Evolutionary conservation across 2,888 invertebrate genomes (phyloP), one percentile per base, ranked within the genome.

Genomic region (Eretmocerus hayati): DNA sequence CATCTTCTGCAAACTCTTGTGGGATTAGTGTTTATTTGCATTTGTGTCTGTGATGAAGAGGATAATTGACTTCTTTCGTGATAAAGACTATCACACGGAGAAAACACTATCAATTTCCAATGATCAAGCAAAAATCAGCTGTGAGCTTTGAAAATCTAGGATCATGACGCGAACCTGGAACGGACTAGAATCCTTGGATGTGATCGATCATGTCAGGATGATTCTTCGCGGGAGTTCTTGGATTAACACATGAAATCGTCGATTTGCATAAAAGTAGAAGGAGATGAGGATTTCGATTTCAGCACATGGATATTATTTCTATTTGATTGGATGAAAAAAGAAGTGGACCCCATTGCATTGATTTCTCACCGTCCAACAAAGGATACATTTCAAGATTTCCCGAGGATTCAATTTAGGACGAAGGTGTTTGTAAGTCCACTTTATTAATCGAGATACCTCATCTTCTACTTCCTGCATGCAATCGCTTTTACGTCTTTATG

Each of bases 361-460:
- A 15, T 48, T 48, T 41, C 46, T 44, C 26, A 6, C 52, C 44
- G 20, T 39, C 52, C 23, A 46, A 48, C 45, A 35, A 38, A 39
- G 47, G 52, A 49, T 46, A 42, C 44, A 13, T 38, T 47, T 33
- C 41, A 52, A 48, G 51, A 48, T 48, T 48, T n/a, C 44, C 19
- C 40, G 50, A 54, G 52, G 52, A 54, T 45, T 21, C 46, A 44
- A 51, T 50, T n/a, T 23, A 38, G 32, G 16, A 19, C 43, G 11
- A 46, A 54, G 54, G 54, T 54, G 52, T 52, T 50, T 54, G 44
- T 50, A 47, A 38, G 20, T 47, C 52, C 49, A 46, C 32, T 51
- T 47, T 42, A 16, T 46, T 44, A 54, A 52, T 51, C 52, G 49
- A 49, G 47, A 52, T 52, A 33, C 52, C 47, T 54, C 52, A 49